Evolutionary conservation across 2,797 vertebrate species (phyloP), one percentile per base, ranked within the genome.

Genomic region (Pipistrellus pygmaeus): DNA sequence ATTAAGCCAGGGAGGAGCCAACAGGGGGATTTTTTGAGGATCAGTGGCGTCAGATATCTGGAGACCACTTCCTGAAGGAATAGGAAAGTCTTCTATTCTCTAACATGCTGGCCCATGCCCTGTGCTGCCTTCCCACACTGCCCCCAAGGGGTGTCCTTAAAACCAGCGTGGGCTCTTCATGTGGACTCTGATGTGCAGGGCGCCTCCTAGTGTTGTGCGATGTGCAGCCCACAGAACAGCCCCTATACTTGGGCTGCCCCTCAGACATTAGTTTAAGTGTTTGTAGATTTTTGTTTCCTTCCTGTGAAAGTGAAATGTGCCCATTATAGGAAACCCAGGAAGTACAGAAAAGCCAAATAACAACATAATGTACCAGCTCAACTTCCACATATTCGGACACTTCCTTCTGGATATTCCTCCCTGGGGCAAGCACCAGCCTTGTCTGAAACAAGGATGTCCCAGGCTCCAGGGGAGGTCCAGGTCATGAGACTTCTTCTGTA

Each of bases 31-130:
- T 57, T 82, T 38, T 15, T 30, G 2, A 64, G 55, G 18, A 44
- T 1, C 23, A 9, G 8, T 27, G 35, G 6, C 11, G 41, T 32
- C 41, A n/a, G 68, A 8, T 21, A 5, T 4, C 57, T 51, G 5
- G 12, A 35, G 62, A 11, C 25, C 4, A 18, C 48, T 72, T 87
- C n/a, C 12, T 15, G 46, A 68, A 32, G 23, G n/a, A 17, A 23
- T 9, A 0, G 5, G 41, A 57, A 13, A 18, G 10, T 5, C 20
- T 8, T 4, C 2, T 17, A 1, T 66, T 55, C 30, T 15, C 4
- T 27, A 7, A 3, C 0, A 0, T 3, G 4, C n/a, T 3, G 68
- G 53, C 15, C 44, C 17, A 1, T 8, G 8, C 38, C 6, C 38
- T 14, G 1, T 6, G n/a, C 25, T 25, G 7, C 14, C 46, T 38